Percentiles rank a stretch among this genome's conserved stretches.
These are phyloP conservation scores for Nothobranchius kuhntae DNA, from an alignment of 2,113 vertebrate species.

Conservation along the genomic window DNA sequence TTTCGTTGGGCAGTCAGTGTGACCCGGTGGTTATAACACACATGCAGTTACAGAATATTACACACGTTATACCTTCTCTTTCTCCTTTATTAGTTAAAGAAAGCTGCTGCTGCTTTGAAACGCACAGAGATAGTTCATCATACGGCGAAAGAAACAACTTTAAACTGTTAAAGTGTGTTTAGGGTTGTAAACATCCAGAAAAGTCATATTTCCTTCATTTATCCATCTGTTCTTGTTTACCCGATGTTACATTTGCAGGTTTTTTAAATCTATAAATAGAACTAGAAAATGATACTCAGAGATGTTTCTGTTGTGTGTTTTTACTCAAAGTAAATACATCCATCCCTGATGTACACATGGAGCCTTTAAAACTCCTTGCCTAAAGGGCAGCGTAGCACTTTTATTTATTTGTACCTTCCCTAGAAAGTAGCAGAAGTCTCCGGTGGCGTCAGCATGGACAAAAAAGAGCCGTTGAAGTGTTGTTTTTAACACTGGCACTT, in stretches of 20 bases:
- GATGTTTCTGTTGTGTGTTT: slow-evolving; percentile 32
- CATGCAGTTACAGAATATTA: slow-evolving; percentile 46
- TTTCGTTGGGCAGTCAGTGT: slow-evolving; percentile 60
- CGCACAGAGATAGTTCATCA: slow-evolving; percentile 42
- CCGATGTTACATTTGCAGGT: slow-evolving; percentile 10
- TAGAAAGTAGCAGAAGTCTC: slow-evolving; percentile 54
- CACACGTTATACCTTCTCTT: slow-evolving; percentile 51
- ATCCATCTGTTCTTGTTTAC: slow-evolving; percentile 10
- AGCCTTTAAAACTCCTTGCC: slow-evolving; percentile 63
- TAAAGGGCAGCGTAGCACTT: slow-evolving; percentile 71
- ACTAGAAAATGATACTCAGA: slow-evolving; percentile 49
- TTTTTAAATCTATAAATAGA: slow-evolving; percentile 22
- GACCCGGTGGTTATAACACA: slow-evolving; percentile 48
- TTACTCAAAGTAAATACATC: slow-evolving; percentile 36
- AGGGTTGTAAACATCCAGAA: slow-evolving; percentile 12
- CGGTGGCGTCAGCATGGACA: slow-evolving; percentile 30
- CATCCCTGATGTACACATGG: slow-evolving; percentile 23
- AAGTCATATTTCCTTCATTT: slow-evolving; percentile 15
- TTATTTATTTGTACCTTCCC: slow-evolving; percentile 66
- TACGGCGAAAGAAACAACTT: slow-evolving; percentile 38
- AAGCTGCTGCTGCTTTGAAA: slow-evolving; percentile 38
- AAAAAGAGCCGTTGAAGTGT: slow-evolving; percentile 18
- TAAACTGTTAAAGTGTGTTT: not conserved
- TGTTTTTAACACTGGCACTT: slow-evolving; percentile 23
- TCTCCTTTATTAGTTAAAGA: slow-evolving; percentile 53